A percentile compares a stretch with the other conserved stretches of the same genome.
Evolutionary conservation across 2,888 invertebrate species (phyloP).

Genomic region (Eilema caniola): DNA sequence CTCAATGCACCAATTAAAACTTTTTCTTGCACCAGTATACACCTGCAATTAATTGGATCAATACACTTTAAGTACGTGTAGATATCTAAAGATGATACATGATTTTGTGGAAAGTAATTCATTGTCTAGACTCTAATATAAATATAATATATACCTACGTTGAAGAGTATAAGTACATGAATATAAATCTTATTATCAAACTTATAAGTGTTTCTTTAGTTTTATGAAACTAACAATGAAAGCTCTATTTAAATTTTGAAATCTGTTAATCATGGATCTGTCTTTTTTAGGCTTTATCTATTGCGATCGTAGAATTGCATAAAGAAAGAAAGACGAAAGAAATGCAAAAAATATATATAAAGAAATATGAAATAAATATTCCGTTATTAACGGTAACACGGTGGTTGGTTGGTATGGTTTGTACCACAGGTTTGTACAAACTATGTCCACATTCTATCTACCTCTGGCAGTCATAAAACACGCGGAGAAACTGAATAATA

Average conservation of each 20-base stretch:
- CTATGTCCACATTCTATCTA: too few relatives aligned
- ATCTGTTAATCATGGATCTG: not conserved
- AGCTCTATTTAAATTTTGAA: not conserved
- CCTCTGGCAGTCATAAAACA: too few relatives aligned
- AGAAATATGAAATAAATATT: too few relatives aligned
- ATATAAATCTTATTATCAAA: not conserved
- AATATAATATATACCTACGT: not conserved
- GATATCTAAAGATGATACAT: not conserved
- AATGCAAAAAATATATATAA: too few relatives aligned
- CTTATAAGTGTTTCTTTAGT: too few relatives aligned
- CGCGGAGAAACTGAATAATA: too few relatives aligned
- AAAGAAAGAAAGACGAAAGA: too few relatives aligned
- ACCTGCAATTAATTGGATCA: not conserved
- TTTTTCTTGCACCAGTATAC: conserved; percentile 33
- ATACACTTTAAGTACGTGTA: not conserved
- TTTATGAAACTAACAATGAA: not conserved
- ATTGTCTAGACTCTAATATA: conserved; percentile 23
- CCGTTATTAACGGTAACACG: too few relatives aligned
- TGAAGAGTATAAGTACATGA: not conserved
- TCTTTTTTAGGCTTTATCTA: not conserved
- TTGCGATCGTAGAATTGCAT: not conserved
- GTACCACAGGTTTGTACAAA: too few relatives aligned
- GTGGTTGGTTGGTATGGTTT: too few relatives aligned
- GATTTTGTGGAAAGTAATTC: conserved; percentile 36
- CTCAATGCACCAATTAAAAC: conserved; percentile 70